Percentiles rank a stretch among this genome's conserved stretches.
Evolutionary conservation across 2,113 vertebrate genomes (phyloP).

Genomic region (Neoarius graeffei): DNA sequence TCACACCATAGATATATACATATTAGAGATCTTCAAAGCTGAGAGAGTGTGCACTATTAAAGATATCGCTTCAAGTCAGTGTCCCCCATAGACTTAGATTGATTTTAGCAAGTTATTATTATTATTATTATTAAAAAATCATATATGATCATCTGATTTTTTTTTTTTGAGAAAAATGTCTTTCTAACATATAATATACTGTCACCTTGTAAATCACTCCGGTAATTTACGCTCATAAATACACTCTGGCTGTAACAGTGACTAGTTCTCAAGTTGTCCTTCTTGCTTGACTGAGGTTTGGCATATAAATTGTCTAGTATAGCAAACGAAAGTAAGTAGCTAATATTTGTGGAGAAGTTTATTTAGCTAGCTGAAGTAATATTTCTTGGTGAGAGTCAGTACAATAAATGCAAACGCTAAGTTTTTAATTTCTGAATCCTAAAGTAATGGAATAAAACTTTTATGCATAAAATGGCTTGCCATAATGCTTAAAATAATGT

Average conservation of each 20-base stretch:
- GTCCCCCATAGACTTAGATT: background rate
- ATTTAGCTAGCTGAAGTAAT: background rate
- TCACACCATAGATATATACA: slow-evolving; percentile 3
- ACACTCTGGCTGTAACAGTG: background rate
- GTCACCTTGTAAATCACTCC: background rate
- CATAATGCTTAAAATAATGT: background rate
- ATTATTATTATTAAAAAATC: background rate
- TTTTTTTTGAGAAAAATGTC: background rate
- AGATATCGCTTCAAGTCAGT: background rate
- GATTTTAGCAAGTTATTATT: background rate
- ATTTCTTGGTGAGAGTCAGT: background rate
- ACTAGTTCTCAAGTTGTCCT: background rate
- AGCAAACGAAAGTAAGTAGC: background rate
- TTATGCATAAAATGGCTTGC: background rate
- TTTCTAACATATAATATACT: background rate
- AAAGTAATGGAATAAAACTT: background rate
- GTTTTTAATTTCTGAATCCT: background rate
- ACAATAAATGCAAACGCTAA: background rate
- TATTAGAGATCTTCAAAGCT: background rate
- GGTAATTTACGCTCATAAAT: background rate
- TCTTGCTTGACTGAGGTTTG: background rate
- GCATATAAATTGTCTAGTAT: background rate
- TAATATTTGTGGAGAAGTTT: background rate
- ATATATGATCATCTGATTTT: background rate
- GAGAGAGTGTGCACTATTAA: background rate